A percentile compares a stretch with the other conserved stretches of the same genome.
These are phyloP conservation scores for Pogonocichla stellata DNA, from an alignment of 2,113 vertebrate genomes.

Conservation along the genomic window DNA sequence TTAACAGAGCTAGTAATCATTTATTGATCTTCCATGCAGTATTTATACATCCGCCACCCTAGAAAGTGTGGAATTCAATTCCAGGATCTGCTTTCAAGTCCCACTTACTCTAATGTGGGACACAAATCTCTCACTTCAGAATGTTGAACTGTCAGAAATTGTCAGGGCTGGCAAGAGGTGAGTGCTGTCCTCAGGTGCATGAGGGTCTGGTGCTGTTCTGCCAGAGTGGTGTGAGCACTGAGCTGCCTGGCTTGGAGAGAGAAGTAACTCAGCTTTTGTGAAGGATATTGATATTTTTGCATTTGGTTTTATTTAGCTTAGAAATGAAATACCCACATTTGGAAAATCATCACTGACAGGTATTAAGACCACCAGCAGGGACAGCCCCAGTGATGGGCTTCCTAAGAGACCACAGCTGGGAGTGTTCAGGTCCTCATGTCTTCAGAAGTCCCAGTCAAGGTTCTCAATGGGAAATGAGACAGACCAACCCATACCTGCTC, in stretches of 20 bases:
- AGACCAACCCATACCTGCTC: neutral
- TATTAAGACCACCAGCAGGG: neutral
- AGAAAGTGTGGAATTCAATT: conserved; percentile 54
- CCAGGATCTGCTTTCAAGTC: conserved; percentile 52
- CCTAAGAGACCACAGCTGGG: neutral
- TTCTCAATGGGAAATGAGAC: neutral
- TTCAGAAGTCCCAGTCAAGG: neutral
- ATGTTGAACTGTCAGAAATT: neutral
- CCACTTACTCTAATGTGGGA: conserved; percentile 16
- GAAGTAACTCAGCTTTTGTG: neutral
- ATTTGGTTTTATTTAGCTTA: neutral
- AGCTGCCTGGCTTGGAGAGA: neutral
- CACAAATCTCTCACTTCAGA: neutral
- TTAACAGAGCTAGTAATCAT: conserved; percentile 67
- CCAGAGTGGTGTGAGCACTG: neutral
- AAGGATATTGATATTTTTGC: neutral
- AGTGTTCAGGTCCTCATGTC: neutral
- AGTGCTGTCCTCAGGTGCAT: neutral
- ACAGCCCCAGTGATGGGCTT: neutral
- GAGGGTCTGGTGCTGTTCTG: neutral
- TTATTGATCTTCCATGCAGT: conserved; percentile 59
- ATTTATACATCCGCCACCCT: conserved; percentile 64
- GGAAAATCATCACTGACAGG: neutral
- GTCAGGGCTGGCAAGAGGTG: neutral
- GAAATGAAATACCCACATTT: neutral